These are phyloP conservation scores for Actinostola sp. DNA, from an alignment of 92 coral and sea anemone species.

Conservation along the genomic window DNA sequence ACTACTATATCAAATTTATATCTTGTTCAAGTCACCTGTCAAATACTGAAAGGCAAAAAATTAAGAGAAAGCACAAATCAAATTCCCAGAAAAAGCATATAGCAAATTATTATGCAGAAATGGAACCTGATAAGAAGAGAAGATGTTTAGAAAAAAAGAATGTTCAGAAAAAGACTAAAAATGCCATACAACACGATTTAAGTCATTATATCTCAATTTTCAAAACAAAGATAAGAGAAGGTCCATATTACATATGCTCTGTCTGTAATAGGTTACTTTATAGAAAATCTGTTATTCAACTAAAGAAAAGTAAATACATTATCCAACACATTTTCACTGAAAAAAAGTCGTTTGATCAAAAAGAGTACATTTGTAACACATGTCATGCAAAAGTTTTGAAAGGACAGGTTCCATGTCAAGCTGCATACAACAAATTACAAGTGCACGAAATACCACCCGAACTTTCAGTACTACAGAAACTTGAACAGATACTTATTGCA, in stretches of 20 bases:
- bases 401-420: conserved; percentile 68
- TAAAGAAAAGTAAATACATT: background rate
- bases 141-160: background rate
- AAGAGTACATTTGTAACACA: conserved; percentile 70
- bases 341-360: conserved; percentile 55
- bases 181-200: conserved; percentile 5
- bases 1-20: conserved; percentile 42
- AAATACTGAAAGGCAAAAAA: conserved; percentile 51
- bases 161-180: conserved; percentile 21
- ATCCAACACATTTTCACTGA: background rate
- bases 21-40: conserved; percentile 48
- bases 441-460: conserved; percentile 60
- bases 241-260: conserved; percentile 60
- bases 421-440: conserved; percentile 51
- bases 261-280: conserved; percentile 58
- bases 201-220: conserved; percentile 33
- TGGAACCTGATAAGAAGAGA: conserved; percentile 30
- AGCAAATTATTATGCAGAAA: conserved; percentile 8
- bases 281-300: conserved; percentile 23
- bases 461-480: conserved; percentile 59
- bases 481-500: conserved; percentile 65
- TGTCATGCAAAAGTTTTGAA: conserved; percentile 63
- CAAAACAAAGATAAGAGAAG: conserved; percentile 59
- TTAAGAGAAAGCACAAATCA: conserved; percentile 48
- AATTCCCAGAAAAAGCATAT: conserved; percentile 37